A percentile compares a stretch with the other conserved stretches of the same genome.
Evolutionary conservation across 2,888 invertebrate species (phyloP).

Genomic region (Tanaodytes sp.): DNA sequence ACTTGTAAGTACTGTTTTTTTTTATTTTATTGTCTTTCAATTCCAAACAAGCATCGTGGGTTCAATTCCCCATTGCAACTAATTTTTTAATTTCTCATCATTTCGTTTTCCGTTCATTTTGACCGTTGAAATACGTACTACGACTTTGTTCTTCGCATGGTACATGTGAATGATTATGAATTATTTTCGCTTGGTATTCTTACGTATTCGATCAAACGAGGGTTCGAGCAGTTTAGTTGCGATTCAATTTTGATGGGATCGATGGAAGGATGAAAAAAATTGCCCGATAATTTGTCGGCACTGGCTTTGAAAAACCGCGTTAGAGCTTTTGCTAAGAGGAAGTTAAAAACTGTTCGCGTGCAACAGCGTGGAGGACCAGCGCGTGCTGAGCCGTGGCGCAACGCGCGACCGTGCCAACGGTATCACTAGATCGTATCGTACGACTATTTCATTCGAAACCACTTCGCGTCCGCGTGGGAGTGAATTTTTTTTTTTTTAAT

Average conservation of each 20-base stretch:
- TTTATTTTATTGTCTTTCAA: too few relatives aligned
- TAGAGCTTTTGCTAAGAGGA: too few relatives aligned
- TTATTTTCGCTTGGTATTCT: conserved; percentile 4
- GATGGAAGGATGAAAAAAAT: too few relatives aligned
- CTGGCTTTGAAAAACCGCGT: too few relatives aligned
- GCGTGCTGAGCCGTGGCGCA: conserved; percentile 24
- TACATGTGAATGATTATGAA: conserved; percentile 26
- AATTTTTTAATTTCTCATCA: too few relatives aligned
- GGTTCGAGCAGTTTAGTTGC: too few relatives aligned
- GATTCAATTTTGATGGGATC: too few relatives aligned
- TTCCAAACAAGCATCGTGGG: too few relatives aligned
- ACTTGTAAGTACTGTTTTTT: too few relatives aligned
- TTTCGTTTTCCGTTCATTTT: not conserved
- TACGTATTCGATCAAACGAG: conserved; percentile 13
- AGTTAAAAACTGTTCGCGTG: conserved; percentile 56
- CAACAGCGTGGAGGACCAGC: conserved; percentile 57
- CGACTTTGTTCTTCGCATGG: conserved; percentile 21
- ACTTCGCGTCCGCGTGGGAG: conserved; percentile 45
- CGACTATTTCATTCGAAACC: conserved; percentile 67
- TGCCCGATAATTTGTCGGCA: too few relatives aligned
- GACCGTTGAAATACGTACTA: conserved; percentile 18
- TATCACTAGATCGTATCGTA: conserved; percentile 47
- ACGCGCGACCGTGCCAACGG: conserved; percentile 25
- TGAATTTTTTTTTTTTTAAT: too few relatives aligned
- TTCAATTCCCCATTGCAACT: too few relatives aligned